Conservation (phyloP, 2,797 vertebrate genomes). For the Moxostoma hubbsi region DNA sequence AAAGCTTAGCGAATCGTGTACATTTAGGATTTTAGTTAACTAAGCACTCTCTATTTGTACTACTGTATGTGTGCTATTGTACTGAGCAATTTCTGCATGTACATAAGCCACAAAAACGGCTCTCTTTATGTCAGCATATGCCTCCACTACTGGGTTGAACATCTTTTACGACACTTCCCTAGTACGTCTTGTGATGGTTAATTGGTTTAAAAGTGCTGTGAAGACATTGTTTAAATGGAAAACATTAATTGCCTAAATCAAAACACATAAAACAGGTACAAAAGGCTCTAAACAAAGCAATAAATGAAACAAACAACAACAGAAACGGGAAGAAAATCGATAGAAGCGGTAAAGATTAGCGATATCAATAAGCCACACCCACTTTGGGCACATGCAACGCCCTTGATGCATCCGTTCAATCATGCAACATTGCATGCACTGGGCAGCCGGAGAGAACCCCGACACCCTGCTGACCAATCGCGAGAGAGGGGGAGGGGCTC, state of each 20-base stretch:
- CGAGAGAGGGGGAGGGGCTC: conserved; percentile 17
- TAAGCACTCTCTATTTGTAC: neutral
- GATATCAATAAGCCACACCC: conserved; percentile 70
- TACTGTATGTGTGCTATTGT: neutral
- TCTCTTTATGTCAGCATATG: neutral
- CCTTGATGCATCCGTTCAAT: conserved; percentile 87
- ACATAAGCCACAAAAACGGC: neutral
- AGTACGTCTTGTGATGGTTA: neutral
- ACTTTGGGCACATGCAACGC: conserved; percentile 84
- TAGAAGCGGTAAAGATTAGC: conserved; percentile 59
- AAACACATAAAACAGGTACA: conserved; percentile 43
- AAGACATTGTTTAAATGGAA: conserved; percentile 13
- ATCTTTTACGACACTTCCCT: conserved; percentile 26
- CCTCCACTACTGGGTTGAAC: neutral
- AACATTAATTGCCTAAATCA: conserved; percentile 17
- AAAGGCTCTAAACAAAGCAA: conserved; percentile 32
- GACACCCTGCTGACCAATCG: conserved; percentile 78
- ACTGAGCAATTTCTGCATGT: neutral
- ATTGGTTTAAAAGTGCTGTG: neutral
- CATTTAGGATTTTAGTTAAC: neutral
- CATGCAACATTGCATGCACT: conserved; percentile 97
- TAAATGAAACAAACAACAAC: conserved; percentile 52
- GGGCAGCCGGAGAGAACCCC: conserved; percentile 86
- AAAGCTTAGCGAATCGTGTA: too few relatives aligned
- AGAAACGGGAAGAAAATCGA: conserved; percentile 42